Evolutionary conservation across 2,797 vertebrate genomes (phyloP).

Genomic region (Garrulus glandarius): DNA sequence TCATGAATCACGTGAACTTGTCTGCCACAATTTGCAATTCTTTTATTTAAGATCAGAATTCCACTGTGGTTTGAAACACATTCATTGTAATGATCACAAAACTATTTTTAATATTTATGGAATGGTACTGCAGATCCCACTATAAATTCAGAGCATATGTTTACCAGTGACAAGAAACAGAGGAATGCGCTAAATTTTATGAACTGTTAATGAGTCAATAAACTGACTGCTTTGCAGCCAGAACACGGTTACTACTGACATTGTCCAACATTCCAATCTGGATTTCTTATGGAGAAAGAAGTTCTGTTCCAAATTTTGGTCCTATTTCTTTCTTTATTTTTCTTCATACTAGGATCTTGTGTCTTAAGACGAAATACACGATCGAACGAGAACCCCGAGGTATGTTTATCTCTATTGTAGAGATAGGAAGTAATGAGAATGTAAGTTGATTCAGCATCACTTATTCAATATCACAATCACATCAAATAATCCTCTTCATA

Average conservation of each 20-base stretch:
- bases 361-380: neutral
- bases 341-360: neutral
- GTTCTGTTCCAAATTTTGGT: conserved; percentile 34
- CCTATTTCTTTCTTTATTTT: neutral
- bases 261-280: conserved; percentile 63
- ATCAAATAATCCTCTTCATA: neutral
- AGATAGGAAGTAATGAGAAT: neutral
- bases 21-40: conserved; percentile 18
- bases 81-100: conserved; percentile 66
- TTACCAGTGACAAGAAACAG: conserved; percentile 69
- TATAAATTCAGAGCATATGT: conserved; percentile 75
- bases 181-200: conserved; percentile 71
- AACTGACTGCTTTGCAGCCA: conserved; percentile 73
- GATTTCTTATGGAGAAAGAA: conserved; percentile 45
- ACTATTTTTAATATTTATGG: conserved; percentile 74
- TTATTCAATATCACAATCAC: neutral
- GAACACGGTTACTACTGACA: conserved; percentile 62
- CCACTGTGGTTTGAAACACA: conserved; percentile 47
- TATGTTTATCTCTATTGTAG: neutral
- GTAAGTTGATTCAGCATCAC: neutral
- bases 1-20: neutral
- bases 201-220: conserved; percentile 77
- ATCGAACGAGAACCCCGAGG: neutral
- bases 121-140: conserved; percentile 57
- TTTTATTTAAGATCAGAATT: conserved; percentile 43